Base-by-base conservation (phyloP, 1,140 invertebrate species). In the Thalassaphorura encarpata region DNA sequence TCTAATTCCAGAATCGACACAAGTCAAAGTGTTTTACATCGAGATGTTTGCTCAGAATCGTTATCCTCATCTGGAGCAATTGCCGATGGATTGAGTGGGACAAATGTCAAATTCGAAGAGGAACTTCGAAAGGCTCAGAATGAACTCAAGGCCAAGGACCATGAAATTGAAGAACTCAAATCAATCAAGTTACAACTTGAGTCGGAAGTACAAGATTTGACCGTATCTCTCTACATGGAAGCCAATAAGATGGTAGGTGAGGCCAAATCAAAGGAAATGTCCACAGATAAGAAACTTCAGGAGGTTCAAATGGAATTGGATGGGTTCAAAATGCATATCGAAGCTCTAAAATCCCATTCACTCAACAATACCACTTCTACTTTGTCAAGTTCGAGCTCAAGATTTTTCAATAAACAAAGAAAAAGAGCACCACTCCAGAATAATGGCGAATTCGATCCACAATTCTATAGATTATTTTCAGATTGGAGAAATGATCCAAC, bases 201-300 rank as follows among this genome's bases (percentile, higher is more conserved):
- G 63, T 71, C 78, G 19, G 87, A 90, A 71, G 70, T 90, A 19
- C 83, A 88, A 68, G 87, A 90, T 68, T 72, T 90, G 28, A 89
- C 86, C 24, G 85, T 85, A 45, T 85, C 82, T 68, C 73, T 90
- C 8, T 89, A 89, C 75, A 84, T 88, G 85, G 85, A 89, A 72
- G 87, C 87, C 0, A 85, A 89, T 68, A 86, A 83, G 64, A 88
- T 89, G 85, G 86, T 89, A 1, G 75, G 81, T 60, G 82, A 84
- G 64, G 86, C 85, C 1, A 87, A 89, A 66, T 75, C 83, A 50
- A 80, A 82, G 39, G 77, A 84, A 66, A 82, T 83, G 15, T 78
- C 79, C 16, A 79, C 85, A 0, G 85, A 89, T 66, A 84, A 82
- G 66, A 71, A 81, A 2, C 67, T 86, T 13, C 78, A 77, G 57